Percentiles rank a stretch among this genome's conserved stretches.
phyloP scores from a whole-genome alignment of 1,140 invertebrate species.

The Caerostris darwini region DNA sequence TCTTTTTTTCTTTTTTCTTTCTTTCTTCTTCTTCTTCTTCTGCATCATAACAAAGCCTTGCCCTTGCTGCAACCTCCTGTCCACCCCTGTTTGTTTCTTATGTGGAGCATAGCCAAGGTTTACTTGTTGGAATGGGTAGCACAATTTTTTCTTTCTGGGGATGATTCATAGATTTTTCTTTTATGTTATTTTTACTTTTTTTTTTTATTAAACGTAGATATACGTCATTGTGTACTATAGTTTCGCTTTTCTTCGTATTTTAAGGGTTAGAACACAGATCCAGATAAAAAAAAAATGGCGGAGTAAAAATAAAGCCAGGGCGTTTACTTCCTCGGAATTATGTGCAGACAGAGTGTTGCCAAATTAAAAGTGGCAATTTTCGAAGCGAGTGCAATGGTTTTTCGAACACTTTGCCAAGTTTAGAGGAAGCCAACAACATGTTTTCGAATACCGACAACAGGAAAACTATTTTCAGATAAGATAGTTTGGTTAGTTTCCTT shows the following conservation, averaged over 20 bases:
- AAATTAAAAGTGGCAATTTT: slow-evolving; percentile 5
- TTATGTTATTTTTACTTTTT: not conserved
- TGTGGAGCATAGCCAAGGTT: not conserved
- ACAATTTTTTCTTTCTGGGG: not conserved
- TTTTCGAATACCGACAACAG: not conserved
- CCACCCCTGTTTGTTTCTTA: slow-evolving; percentile 31
- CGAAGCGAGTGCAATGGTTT: slow-evolving; percentile 8
- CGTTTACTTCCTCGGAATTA: slow-evolving; percentile 5
- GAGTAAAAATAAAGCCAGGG: not conserved
- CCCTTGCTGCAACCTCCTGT: slow-evolving; percentile 13
- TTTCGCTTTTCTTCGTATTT: not conserved
- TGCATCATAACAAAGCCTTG: not conserved
- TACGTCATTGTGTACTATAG: not conserved
- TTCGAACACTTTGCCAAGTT: slow-evolving; percentile 5
- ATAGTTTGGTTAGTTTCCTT: not conserved
- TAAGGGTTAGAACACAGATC: not conserved
- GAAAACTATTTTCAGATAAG: slow-evolving; percentile 14
- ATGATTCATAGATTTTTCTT: not conserved
- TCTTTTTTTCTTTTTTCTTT: not conserved
- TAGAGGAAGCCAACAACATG: not conserved
- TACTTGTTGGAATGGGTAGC: not conserved
- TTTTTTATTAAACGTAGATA: not conserved
- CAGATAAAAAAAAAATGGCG: not conserved
- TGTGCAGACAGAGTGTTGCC: not conserved
- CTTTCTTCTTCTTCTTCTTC: not conserved